A percentile compares a stretch with the other conserved stretches of the same genome.
phyloP scores from a whole-genome alignment of 23 tunicate genomes.

The Corella eumyota region DNA sequence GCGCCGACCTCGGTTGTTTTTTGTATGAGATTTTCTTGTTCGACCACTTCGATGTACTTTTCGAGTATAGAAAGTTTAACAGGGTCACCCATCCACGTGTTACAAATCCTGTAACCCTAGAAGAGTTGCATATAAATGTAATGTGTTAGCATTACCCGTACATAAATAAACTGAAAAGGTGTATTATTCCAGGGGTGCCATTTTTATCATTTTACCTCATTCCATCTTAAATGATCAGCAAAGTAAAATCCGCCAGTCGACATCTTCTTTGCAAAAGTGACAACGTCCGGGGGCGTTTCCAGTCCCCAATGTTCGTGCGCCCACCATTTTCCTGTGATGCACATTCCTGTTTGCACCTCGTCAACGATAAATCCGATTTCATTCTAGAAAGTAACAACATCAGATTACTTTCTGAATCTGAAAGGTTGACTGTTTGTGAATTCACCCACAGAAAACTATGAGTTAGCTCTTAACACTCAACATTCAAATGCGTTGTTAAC shows the following conservation, averaged over 20 bases:
- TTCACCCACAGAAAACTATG: no score
- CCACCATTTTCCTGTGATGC: slow-evolving; percentile 83
- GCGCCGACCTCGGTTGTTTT: slow-evolving; percentile 14
- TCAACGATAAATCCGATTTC: slow-evolving; percentile 76
- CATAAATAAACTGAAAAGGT: no score
- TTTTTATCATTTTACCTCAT: slow-evolving; percentile 21
- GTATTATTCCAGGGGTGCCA: no score
- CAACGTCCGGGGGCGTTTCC: slow-evolving; percentile 75
- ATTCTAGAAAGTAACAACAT: slow-evolving; percentile 9
- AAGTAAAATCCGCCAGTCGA: slow-evolving; percentile 78
- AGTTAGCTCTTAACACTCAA: no score
- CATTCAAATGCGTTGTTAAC: no score
- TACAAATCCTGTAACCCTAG: slow-evolving; percentile 38
- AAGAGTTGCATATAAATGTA: no score
- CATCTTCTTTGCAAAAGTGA: slow-evolving; percentile 97
- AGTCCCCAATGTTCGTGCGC: slow-evolving; percentile 92
- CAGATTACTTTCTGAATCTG: no score
- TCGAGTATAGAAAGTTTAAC: slow-evolving; percentile 35
- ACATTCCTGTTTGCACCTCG: slow-evolving; percentile 95
- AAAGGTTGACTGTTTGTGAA: no score
- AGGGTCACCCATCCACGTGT: slow-evolving; percentile 86
- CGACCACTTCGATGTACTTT: slow-evolving; percentile 19
- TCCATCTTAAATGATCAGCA: slow-evolving; percentile 36
- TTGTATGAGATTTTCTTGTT: slow-evolving; percentile 16
- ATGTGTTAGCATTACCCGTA: no score